Base-by-base conservation (phyloP, 2,113 vertebrate genomes). In the Caretta caretta region DNA sequence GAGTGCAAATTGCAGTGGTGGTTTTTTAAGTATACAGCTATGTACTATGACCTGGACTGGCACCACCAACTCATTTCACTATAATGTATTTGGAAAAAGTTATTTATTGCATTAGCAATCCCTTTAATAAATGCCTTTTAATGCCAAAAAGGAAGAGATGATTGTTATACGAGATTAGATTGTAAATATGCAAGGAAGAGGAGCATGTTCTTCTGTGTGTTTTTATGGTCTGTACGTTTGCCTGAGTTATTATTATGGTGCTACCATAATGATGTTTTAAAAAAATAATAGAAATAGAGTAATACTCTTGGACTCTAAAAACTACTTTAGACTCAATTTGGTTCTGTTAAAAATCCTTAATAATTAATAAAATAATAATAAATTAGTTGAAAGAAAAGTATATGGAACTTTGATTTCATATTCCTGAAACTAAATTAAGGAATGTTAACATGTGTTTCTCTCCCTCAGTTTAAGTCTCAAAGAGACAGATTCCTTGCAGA, bases 1-100 rank as follows among this genome's bases (percentile, higher is more conserved):
- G 35, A 86, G 80, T 93, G 76, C 79, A 93, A 85, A 95, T 94
- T 91, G 93, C 24, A 80, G 87, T 90, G 56, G 75, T 56, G 90
- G 24, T 81, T 19, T 22, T 35, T 81, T 31, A 89, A 83, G 42
- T 86, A 72, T 29, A 31, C 82, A 91, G 82, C 93, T 93, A 83
- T 87, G 65, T 90, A 51, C 72, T 3, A 10, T 88, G 69, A 75
- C 16, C 84, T 89, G 83, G 46, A 90, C 51, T 53, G 81, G 97
- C 59, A 92, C 48, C 49, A 57, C 79, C 85, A 93, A n/a, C 31
- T 90, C 88, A 91, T 93, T 96, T 93, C 19, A 49, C 8, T 59
- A 93, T 80, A 49, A 88, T 1, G 84, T 87, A 86, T 54, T 89
- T 7, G 42, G 85, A 87, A 83, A 86, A 54, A 56, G 38, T 24